Conservation (phyloP, 2,113 vertebrate genomes). For the Danio rerio region GRCz12tu NC_133191.1:53216001-53216500, state of each 20-base stretch:
- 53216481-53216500: constrained; percentile 93
- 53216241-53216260: constrained; percentile 96
- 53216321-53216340: constrained; percentile 70
- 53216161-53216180: too few species aligned
- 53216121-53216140: too few species aligned
- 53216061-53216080: too few species aligned
- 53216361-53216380: constrained; percentile 81
- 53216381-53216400: constrained; percentile 86
- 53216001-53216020: too few species aligned
- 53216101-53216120: too few species aligned
- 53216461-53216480: constrained; percentile 88
- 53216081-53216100: too few species aligned
- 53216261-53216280: constrained; percentile 79
- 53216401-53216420: constrained; percentile 81
- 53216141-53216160: too few species aligned
- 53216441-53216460: constrained; percentile 91
- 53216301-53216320: constrained; percentile 60
- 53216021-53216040: too few species aligned
- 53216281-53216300: constrained; percentile 75
- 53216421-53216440: constrained; percentile 89
- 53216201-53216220: constrained; percentile 37
- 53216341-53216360: constrained; percentile 76
- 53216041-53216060: too few species aligned
- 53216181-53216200: too few species aligned
- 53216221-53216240: constrained; percentile 94